phyloP scores from a whole-genome alignment of 2,113 vertebrate genomes.

The Paraplagusia blochii region DNA sequence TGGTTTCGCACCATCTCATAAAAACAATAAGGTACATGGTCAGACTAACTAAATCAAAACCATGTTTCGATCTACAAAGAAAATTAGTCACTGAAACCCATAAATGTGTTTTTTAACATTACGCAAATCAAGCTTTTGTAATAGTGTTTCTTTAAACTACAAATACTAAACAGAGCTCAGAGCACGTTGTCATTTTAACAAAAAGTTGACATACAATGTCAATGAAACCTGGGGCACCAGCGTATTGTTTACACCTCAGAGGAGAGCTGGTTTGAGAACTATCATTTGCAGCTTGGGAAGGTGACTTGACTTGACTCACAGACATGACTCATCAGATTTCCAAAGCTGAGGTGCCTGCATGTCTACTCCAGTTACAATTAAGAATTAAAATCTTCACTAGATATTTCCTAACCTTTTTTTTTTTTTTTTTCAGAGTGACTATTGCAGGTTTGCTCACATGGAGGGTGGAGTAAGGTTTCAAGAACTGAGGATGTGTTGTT shows the following conservation, averaged over 20 bases:
- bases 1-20: too few species aligned
- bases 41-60: not conserved
- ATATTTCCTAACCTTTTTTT: not conserved
- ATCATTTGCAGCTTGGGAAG: constrained; percentile 19
- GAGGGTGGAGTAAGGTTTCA: constrained; percentile 26
- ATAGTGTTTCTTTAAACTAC: not conserved
- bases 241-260: constrained; percentile 32
- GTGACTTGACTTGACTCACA: constrained; percentile 19
- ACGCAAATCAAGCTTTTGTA: not conserved
- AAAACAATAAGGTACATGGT: not conserved
- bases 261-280: not conserved
- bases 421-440: not conserved
- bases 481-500: constrained; percentile 47
- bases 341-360: not conserved
- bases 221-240: constrained; percentile 2
- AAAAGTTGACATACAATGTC: constrained; percentile 3
- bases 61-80: not conserved
- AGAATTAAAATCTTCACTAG: not conserved
- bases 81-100: not conserved
- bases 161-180: not conserved
- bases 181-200: not conserved
- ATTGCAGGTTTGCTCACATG: not conserved
- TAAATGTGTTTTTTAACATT: not conserved
- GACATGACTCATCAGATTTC: constrained; percentile 24
- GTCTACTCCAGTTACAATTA: not conserved